Evolutionary conservation across 2,113 vertebrate species (phyloP), one percentile per base, ranked within the genome.

Genomic region (Misgurnus anguillicaudatus): DNA sequence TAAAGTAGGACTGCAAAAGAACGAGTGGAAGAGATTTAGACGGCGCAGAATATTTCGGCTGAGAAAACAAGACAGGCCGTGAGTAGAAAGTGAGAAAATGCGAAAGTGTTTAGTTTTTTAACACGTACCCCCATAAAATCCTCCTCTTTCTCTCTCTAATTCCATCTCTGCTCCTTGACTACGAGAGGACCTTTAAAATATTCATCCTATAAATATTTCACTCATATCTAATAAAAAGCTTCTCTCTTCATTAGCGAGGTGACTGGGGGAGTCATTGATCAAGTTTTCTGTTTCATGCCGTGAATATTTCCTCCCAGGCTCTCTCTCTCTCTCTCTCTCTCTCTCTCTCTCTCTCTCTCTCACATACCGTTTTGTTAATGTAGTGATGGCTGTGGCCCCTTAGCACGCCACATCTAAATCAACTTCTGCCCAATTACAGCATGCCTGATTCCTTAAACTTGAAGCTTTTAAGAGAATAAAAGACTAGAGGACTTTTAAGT

Each of bases 151-250:
- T 75, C 31, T 31, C 65, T 69, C 75, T 67, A 13, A 45, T n/a
- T 68, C 48, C 5, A 14, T 47, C 53, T 45, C 16, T 71, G 48
- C 67, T 79, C 58, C 79, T 76, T 78, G 81, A 51, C 77, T 45
- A 73, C 9, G 77, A 83, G 69, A 82, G 85, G 82, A 65, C 85
- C 83, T 80, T 82, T 94, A 88, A 94, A 94, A 93, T 91, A 93
- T 94, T 93, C 86, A 92, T 93, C 89, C 82, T 83, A 92, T 93
- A 90, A 92, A 93, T 93, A 92, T 93, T 92, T 89, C 90, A 94
- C 85, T 86, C 78, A 81, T 75, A 80, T 90, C 91, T 93, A 92
- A 93, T 92, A 93, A 94, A 31, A 93, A 93, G 91, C 85, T 48
- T 70, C 82, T 83, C 85, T 89, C 89, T 90, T 92, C 92, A 92